Evolutionary conservation across 2,797 vertebrate genomes (phyloP), one percentile per base, ranked within the genome.

Genomic region (Acipenser oxyrinchus): DNA sequence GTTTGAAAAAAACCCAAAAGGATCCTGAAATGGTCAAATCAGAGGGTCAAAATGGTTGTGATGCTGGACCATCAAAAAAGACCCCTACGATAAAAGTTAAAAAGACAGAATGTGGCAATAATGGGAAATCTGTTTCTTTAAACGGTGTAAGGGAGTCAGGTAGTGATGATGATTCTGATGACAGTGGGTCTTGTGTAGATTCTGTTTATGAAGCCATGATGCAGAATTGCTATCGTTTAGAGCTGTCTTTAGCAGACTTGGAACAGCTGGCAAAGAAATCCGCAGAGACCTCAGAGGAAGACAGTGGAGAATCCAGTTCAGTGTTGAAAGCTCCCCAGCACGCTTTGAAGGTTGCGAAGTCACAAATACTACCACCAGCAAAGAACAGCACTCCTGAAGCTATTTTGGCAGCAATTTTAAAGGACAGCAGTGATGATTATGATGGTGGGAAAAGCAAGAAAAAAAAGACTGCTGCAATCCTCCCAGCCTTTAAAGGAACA

Each of bases 401-500:
- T 59, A 92, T 96, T 72, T 72, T 97, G 12, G 88, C 93, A 23
- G 76, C 84, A 9, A 77, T 98, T 76, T 79, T 96, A 75, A 77
- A 73, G 5, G 75, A 89, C 65, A 78, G 76, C 65, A 76, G 77
- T 8, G 79, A 71, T 0, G 75, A 86, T 7, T 80, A 89, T 9
- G 69, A 70, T 12, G 62, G 68, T 9, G 61, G 63, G 11, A 69
- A 70, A 12, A 76, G 53, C 53, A 72, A 73, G 77, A n/a, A 75
- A 74, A 65, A 81, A 37, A 67, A 74, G 64, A 11, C 65, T 8
- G 1, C 13, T 3, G 6, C 63, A 84, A 80, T 51, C 72, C 79
- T 93, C 9, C 90, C 89, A n/a, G 88, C 91, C 15, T 98, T 96
- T 77, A 83, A 79, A 77, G 94, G 95, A 48, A 82, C 92, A n/a